These are phyloP conservation scores for Pluvianellus socialis DNA, from an alignment of 2,113 vertebrate genomes.

Conservation along the genomic window DNA sequence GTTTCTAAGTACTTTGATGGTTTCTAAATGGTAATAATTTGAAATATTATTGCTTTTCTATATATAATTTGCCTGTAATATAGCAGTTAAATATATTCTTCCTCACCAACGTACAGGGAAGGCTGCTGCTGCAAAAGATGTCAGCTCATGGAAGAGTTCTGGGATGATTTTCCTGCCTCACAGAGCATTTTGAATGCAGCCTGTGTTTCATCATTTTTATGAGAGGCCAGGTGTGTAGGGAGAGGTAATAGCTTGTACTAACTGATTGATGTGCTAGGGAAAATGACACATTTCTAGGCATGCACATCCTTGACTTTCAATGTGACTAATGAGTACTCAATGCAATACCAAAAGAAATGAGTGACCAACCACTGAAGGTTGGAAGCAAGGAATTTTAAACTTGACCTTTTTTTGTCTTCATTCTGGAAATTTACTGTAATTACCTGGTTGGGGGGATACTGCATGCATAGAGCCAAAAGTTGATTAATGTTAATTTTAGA, in stretches of 20 bases:
- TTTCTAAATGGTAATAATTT: constrained; percentile 43
- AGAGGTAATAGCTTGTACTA: constrained; percentile 28
- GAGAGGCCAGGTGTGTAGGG: constrained; percentile 11
- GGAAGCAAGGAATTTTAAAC: constrained; percentile 36
- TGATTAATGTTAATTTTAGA: constrained; percentile 77
- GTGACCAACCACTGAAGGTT: not conserved
- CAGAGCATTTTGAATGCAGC: not conserved
- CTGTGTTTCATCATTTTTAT: constrained; percentile 12
- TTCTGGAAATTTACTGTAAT: constrained; percentile 57
- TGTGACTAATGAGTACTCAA: constrained; percentile 8
- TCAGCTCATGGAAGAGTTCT: not conserved
- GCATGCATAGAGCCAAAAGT: constrained; percentile 30
- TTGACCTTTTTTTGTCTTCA: not conserved
- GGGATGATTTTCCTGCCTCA: not conserved
- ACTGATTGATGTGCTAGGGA: constrained; percentile 16
- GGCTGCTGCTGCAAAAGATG: not conserved
- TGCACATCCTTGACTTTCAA: not conserved
- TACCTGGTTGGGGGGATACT: constrained; percentile 40
- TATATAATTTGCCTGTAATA: constrained; percentile 6
- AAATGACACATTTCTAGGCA: constrained; percentile 28
- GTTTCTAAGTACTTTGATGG: constrained; percentile 46
- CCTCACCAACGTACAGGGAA: not conserved
- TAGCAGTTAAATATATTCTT: constrained; percentile 14
- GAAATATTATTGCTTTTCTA: constrained; percentile 35
- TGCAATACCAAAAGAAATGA: not conserved